phyloP scores from a whole-genome alignment of 2,113 vertebrate genomes.

The Blennius ocellaris region DNA sequence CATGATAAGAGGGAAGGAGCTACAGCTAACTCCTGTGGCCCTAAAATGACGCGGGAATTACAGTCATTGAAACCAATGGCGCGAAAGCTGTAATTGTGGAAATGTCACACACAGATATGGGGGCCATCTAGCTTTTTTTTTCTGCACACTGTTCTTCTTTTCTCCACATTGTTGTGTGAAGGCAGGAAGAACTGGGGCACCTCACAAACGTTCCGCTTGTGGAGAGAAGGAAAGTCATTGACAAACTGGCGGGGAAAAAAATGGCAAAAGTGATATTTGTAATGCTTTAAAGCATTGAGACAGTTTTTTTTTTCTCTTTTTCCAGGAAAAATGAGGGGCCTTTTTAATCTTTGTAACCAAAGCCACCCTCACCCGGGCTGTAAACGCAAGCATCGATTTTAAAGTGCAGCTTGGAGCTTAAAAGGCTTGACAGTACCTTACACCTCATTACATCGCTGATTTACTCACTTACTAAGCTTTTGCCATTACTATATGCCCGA shows the following conservation, averaged over 20 bases:
- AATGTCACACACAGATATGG: slow-evolving; percentile 45
- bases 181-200: neutral
- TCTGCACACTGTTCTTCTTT: neutral
- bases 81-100: slow-evolving; percentile 55
- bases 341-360: slow-evolving; percentile 46
- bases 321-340: neutral
- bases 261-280: neutral
- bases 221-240: neutral
- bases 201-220: neutral
- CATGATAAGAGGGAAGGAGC: slow-evolving; percentile 29
- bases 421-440: slow-evolving; percentile 51
- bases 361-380: slow-evolving; percentile 27
- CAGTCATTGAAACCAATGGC: slow-evolving; percentile 49
- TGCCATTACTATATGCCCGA: slow-evolving; percentile 4
- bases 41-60: slow-evolving; percentile 63
- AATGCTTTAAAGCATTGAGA: neutral
- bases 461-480: slow-evolving; percentile 45
- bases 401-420: slow-evolving; percentile 47
- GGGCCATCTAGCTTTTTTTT: neutral
- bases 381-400: slow-evolving; percentile 62
- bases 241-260: neutral
- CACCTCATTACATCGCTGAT: slow-evolving; percentile 64
- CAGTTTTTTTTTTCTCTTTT: too few species aligned
- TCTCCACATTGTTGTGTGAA: neutral
- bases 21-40: slow-evolving; percentile 41